These are phyloP conservation scores for Calypte anna DNA, from an alignment of 2,113 vertebrate genomes.

Conservation along the genomic window DNA sequence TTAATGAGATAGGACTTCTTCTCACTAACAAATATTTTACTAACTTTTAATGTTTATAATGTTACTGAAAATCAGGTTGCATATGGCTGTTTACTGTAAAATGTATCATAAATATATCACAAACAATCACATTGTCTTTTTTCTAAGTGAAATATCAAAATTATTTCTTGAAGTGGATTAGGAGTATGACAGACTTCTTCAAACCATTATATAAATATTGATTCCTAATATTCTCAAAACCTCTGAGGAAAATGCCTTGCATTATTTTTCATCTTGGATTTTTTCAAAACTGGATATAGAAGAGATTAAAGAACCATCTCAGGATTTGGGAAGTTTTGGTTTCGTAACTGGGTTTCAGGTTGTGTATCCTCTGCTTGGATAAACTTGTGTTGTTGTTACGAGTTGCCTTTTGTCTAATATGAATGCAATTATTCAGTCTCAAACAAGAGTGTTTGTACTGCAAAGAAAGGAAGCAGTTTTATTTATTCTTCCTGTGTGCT, in stretches of 20 bases:
- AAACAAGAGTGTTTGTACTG: neutral
- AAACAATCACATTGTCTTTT: neutral
- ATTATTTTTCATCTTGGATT: neutral
- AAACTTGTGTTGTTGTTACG: neutral
- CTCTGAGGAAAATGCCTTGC: neutral
- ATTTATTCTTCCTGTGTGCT: neutral
- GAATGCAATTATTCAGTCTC: neutral
- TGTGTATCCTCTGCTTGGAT: neutral
- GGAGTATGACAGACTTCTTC: neutral
- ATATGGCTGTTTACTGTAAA: neutral
- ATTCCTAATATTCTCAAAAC: neutral
- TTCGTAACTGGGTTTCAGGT: neutral
- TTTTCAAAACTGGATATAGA: neutral
- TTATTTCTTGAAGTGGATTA: neutral
- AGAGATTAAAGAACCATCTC: neutral
- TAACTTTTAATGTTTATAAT: neutral
- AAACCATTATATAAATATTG: neutral
- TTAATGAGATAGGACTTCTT: neutral
- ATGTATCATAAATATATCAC: rapidly evolving
- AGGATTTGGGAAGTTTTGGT: neutral
- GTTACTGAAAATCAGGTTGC: neutral
- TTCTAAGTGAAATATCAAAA: neutral
- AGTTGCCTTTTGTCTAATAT: neutral
- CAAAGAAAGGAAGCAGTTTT: neutral
- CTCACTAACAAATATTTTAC: neutral